A percentile compares a stretch with the other conserved stretches of the same genome.
Evolutionary conservation across 2,797 vertebrate genomes (phyloP).

Genomic region (Lepus townsendii): DNA sequence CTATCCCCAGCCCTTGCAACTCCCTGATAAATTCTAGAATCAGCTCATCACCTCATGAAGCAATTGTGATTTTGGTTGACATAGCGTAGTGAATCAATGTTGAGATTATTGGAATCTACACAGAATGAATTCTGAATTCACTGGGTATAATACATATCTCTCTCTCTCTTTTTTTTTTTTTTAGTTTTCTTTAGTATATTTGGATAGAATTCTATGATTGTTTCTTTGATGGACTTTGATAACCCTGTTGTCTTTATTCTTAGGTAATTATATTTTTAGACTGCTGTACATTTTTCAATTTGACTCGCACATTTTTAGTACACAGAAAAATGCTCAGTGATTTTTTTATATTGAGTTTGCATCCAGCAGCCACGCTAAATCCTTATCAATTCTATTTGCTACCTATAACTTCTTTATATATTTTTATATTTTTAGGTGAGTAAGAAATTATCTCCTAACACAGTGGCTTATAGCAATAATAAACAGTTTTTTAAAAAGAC

Average conservation of each 20-base stretch:
- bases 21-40: not conserved
- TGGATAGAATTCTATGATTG: not conserved
- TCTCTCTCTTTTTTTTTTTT: not conserved
- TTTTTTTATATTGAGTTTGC: constrained; percentile 39
- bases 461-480: not conserved
- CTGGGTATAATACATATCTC: not conserved
- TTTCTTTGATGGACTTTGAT: not conserved
- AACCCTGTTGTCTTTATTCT: not conserved
- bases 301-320: not conserved
- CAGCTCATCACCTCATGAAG: not conserved
- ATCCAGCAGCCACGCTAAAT: constrained; percentile 34
- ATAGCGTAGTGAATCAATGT: not conserved
- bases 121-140: not conserved
- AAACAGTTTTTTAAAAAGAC: not conserved
- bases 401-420: constrained; percentile 50
- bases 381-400: constrained; percentile 21
- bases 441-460: not conserved
- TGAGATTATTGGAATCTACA: not conserved
- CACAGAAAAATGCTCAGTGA: constrained; percentile 7
- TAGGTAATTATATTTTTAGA: constrained; percentile 11
- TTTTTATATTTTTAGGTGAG: not conserved
- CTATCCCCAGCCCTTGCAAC: not conserved
- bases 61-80: not conserved
- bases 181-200: not conserved
- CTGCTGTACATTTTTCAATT: constrained; percentile 4